Conservation (phyloP, 2,797 vertebrate genomes). For the Pogonophryne albipinna region DNA sequence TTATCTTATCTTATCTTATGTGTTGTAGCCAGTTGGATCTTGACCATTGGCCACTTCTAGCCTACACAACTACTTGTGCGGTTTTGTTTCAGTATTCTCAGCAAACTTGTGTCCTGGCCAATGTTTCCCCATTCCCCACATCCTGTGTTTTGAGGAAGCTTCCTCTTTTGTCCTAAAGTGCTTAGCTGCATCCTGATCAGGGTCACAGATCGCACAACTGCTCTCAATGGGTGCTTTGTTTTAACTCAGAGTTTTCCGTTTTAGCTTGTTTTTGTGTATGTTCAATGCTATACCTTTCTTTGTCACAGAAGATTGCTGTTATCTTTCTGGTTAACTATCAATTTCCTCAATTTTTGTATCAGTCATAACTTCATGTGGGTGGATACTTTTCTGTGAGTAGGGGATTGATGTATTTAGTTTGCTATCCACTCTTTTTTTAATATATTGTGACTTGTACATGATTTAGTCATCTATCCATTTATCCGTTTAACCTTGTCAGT, state of each 20-base stretch:
- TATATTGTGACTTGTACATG: not conserved
- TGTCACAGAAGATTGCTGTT: not conserved
- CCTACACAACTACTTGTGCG: conserved; percentile 29
- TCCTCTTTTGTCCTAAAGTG: conserved; percentile 78
- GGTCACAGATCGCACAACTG: conserved; percentile 57
- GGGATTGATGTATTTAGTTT: not conserved
- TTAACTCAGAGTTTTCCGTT: conserved; percentile 19
- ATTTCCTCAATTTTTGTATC: not conserved
- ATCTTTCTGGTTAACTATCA: not conserved
- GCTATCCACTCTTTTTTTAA: not conserved
- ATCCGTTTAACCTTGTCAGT: not conserved
- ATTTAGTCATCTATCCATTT: not conserved
- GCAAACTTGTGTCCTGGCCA: conserved; percentile 57
- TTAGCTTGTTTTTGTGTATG: conserved; percentile 40
- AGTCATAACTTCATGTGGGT: not conserved
- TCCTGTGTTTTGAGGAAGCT: conserved; percentile 82
- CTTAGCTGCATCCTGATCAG: conserved; percentile 80
- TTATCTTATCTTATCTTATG: not conserved
- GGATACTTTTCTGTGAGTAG: not conserved
- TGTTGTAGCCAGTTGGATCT: conserved; percentile 12
- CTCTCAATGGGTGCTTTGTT: conserved; percentile 66
- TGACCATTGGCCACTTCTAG: conserved; percentile 8
- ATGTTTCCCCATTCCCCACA: conserved; percentile 73
- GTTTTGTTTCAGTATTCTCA: conserved; percentile 65
- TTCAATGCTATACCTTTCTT: not conserved